Evolutionary conservation across 2,113 vertebrate genomes (phyloP).

Genomic region (Colistium nudipinnis): DNA sequence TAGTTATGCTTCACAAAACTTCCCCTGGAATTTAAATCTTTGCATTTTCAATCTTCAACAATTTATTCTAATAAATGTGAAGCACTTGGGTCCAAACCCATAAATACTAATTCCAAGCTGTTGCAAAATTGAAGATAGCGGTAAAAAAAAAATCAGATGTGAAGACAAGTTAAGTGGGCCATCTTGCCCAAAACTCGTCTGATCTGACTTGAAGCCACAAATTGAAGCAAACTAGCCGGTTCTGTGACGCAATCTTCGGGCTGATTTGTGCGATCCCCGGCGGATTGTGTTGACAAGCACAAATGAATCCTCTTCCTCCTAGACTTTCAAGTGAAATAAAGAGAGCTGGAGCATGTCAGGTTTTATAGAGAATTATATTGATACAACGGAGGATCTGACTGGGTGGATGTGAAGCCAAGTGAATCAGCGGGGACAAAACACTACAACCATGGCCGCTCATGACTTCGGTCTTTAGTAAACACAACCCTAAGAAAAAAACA

Average conservation of each 20-base stretch:
- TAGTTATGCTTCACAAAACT: neutral
- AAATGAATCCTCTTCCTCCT: neutral
- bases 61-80: too few relatives aligned
- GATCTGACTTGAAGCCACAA: too few relatives aligned
- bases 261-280: neutral
- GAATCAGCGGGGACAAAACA: constrained; percentile 64
- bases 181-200: too few relatives aligned
- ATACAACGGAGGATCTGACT: constrained; percentile 90
- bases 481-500: constrained; percentile 70
- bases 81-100: too few relatives aligned
- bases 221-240: too few relatives aligned
- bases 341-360: constrained; percentile 55
- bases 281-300: neutral
- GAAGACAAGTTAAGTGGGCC: too few relatives aligned
- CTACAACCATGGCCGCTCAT: constrained; percentile 65
- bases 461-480: constrained; percentile 58
- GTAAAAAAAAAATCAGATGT: too few relatives aligned
- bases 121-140: too few relatives aligned
- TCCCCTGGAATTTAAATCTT: neutral
- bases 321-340: constrained; percentile 45
- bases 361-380: constrained; percentile 97
- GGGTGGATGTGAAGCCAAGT: constrained; percentile 72
- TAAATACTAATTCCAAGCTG: too few relatives aligned
- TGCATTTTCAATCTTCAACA: too few relatives aligned
- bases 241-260: too few relatives aligned